Evolutionary conservation across 2,113 vertebrate species (phyloP), one percentile per base, ranked within the genome.

Genomic region (Hippocampus comes): DNA sequence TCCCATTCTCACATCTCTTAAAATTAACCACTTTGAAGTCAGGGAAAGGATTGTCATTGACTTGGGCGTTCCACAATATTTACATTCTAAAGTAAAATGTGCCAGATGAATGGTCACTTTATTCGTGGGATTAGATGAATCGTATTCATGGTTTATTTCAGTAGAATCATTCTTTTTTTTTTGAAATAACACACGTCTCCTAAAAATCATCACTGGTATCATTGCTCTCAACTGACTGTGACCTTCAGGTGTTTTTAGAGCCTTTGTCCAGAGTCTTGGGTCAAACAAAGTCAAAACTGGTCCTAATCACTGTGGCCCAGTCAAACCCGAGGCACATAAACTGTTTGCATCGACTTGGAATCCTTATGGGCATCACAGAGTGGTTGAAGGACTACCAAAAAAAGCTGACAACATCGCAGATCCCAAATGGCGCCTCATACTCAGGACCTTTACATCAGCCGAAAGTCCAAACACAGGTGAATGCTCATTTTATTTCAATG

Each of bases 191-290:
- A 27, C 4, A 51, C 20, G 11, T 27, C 25, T 27, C 23, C 15
- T 21, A 56, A 5, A 48, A 23, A 51, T 6, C 15, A 18, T 51
- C 67, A 41, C 55, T 41, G 0, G 0, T 51, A 10, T 65, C 0
- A 25, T 0, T 71, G 14, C 73, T 63, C 25, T 27, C 10, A 9
- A 56, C 12, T 42, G n/a, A 69, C 17, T 79, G 70, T 79, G 56
- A 57, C 59, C n/a, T 82, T 2, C 66, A 94, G 93, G 90, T 93
- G 21, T 92, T 93, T 74, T 73, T 94, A 78, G 92, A 93, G 86
- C 92, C 93, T 5, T 90, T 92, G 49, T 90, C 91, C 5, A 81
- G 41, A 27, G 93, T 92, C 7, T 21, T 93, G 74, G 93, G 93
- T 53, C 92, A 94, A 61, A 78, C 91, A 73, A 89, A 81, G 75